Base-by-base conservation (phyloP, 2,888 invertebrate species). In the Tetragnatha montana region DNA sequence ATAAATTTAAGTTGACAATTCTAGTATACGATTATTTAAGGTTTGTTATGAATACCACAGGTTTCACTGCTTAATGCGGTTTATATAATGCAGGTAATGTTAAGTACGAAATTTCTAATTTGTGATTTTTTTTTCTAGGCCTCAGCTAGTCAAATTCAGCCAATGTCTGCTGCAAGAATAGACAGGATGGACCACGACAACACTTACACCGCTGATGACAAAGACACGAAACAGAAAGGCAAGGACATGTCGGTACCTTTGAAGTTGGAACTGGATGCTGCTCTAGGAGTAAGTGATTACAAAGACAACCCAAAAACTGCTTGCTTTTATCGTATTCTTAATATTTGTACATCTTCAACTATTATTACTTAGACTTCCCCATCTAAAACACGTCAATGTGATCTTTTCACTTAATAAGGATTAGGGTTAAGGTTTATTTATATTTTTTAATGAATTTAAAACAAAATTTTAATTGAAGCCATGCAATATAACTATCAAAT, bases 201-300 rank as follows among this genome's bases (percentile, higher is more conserved):
- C 12, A 86, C 85, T 22, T 85, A 86, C 85, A 87, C 82, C 10
- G 10, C 82, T 8, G 87, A 83, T 6, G 80, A 83, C 14, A 76
- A 90, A 35, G 73, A 60, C 6, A 10, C 51, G 10, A 81, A 85
- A 21, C 22, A 76, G 10, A 78, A 79, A 10, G 83, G 73, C 3
- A 87, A 87, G 35, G 68, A 81, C 0, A 8, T 90, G 60, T 80
- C 90, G 50, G 35, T 76, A 1, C 90, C 90, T 14, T 68, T 90
- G 12, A 90, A 90, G 50, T 75, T 90, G n/a, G 87, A 90, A 71
- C 79, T 90, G 12, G 90, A 90, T 35, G 90, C 90, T 17, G 86
- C 87, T 21, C 74, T 90, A 0, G 90, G 90, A 7, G 90, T 90
- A 49, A 81, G 90, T 80, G 12, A 6, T 1, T 75, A 35, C 73